Percentiles rank a stretch among this genome's conserved stretches.
Conservation (phyloP, 2,113 vertebrate species). For the Tautogolabrus adspersus region DNA sequence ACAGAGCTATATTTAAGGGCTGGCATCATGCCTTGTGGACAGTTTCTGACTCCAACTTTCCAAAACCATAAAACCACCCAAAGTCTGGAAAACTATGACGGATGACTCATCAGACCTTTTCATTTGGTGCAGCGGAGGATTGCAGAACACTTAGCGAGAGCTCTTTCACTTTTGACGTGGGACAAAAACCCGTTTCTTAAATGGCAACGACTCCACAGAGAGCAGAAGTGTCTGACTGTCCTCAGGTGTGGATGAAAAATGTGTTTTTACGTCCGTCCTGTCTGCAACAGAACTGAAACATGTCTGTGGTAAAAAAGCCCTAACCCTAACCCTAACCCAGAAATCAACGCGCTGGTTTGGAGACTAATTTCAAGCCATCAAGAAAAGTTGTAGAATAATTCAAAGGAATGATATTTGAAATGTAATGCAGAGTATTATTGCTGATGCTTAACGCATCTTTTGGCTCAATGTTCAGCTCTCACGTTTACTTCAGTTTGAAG, state of each 20-base stretch:
- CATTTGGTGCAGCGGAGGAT: not conserved
- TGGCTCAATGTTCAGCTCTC: not conserved
- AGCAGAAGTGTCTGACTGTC: no score
- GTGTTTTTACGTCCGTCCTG: not conserved
- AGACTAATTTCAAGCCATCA: no score
- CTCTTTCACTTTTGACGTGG: not conserved
- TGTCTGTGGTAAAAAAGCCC: not conserved
- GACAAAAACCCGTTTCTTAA: not conserved
- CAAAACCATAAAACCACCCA: not conserved
- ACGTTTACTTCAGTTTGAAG: no score
- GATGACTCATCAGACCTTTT: conserved; percentile 30
- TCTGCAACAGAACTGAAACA: not conserved
- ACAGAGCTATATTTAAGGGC: conserved; percentile 20
- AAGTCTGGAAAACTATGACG: conserved; percentile 15
- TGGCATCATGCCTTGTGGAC: conserved; percentile 22
- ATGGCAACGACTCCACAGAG: not conserved
- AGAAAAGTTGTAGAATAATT: no score
- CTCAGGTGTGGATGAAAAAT: not conserved
- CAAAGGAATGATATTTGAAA: no score
- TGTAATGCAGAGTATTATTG: not conserved
- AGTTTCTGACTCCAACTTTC: conserved; percentile 1
- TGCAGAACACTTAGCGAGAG: not conserved
- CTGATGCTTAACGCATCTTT: not conserved
- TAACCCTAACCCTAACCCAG: no score
- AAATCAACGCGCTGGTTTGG: no score